Conservation (phyloP, 92 coral and sea anemone species). For the Muricea muricata region DNA sequence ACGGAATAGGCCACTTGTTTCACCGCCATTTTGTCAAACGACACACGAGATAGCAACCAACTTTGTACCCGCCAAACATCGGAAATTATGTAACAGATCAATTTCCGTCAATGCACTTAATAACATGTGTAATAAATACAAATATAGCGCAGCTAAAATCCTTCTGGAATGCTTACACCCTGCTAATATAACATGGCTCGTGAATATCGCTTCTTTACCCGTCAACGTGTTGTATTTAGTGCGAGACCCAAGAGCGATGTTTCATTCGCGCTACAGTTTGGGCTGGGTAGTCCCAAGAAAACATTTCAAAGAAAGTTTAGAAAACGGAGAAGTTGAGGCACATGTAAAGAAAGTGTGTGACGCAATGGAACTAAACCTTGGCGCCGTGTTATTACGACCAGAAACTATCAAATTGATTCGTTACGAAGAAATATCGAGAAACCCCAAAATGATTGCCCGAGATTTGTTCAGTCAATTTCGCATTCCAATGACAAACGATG, state of each 20-base stretch:
- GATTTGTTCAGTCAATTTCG: not conserved
- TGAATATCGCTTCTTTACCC: not conserved
- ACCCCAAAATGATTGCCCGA: not conserved
- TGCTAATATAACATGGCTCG: constrained; percentile 6
- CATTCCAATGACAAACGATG: not conserved
- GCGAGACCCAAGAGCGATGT: constrained; percentile 88
- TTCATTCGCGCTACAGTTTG: constrained; percentile 70
- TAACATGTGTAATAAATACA: constrained; percentile 53
- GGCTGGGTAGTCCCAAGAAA: constrained; percentile 57
- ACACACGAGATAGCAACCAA: constrained; percentile 28
- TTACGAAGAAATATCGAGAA: constrained; percentile 19
- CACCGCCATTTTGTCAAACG: constrained; percentile 67
- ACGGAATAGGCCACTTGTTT: constrained; percentile 72
- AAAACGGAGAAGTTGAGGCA: not conserved
- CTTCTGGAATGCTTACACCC: constrained; percentile 68
- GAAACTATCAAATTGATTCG: constrained; percentile 4
- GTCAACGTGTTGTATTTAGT: constrained; percentile 74
- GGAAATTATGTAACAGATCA: constrained; percentile 40
- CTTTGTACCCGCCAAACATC: not conserved
- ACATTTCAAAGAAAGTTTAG: not conserved
- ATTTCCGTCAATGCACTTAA: constrained; percentile 62
- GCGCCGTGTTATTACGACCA: not conserved
- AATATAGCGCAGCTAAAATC: constrained; percentile 64
- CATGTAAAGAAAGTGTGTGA: not conserved
- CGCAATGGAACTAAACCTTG: constrained; percentile 3